These are phyloP conservation scores for Spinibarbus caldwelli DNA, from an alignment of 2,797 vertebrate genomes.

Conservation along the genomic window DNA sequence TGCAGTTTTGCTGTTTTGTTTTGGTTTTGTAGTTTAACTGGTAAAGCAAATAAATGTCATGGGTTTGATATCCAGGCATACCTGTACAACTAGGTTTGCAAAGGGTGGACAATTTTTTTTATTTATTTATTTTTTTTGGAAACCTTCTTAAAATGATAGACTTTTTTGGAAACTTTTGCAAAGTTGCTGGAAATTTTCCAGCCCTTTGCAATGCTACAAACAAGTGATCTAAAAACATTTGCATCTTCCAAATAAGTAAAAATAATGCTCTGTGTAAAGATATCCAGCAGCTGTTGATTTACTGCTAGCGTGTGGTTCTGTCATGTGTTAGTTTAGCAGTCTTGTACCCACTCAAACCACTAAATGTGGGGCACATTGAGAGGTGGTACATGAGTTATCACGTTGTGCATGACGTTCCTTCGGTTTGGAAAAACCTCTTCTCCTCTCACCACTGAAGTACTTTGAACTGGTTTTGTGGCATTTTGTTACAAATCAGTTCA, in stretches of 20 bases:
- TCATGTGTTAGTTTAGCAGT: slow-evolving; percentile 79
- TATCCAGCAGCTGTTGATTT: slow-evolving; percentile 69
- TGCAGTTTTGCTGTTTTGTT: not conserved
- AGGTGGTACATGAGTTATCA: slow-evolving; percentile 67
- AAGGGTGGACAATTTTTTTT: not conserved
- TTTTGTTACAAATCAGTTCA: slow-evolving; percentile 17
- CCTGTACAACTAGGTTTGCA: not conserved
- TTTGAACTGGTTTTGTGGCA: slow-evolving; percentile 44
- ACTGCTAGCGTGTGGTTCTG: slow-evolving; percentile 75
- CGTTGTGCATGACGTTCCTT: slow-evolving; percentile 50
- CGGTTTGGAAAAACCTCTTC: slow-evolving; percentile 41
- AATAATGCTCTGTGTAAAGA: slow-evolving; percentile 68
- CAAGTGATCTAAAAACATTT: not conserved
- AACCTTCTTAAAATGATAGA: not conserved
- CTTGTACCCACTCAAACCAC: slow-evolving; percentile 80
- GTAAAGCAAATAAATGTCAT: not conserved
- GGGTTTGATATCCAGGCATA: no score
- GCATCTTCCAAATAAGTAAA: not conserved
- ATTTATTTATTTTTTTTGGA: not conserved
- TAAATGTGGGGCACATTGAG: slow-evolving; percentile 76
- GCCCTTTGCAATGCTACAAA: not conserved
- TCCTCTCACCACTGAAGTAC: slow-evolving; percentile 20
- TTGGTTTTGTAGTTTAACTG: not conserved
- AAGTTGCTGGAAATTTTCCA: not conserved
- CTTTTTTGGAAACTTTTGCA: not conserved